Base-by-base conservation (phyloP, 2,888 invertebrate genomes). In the Hypomecis punctinalis region DNA sequence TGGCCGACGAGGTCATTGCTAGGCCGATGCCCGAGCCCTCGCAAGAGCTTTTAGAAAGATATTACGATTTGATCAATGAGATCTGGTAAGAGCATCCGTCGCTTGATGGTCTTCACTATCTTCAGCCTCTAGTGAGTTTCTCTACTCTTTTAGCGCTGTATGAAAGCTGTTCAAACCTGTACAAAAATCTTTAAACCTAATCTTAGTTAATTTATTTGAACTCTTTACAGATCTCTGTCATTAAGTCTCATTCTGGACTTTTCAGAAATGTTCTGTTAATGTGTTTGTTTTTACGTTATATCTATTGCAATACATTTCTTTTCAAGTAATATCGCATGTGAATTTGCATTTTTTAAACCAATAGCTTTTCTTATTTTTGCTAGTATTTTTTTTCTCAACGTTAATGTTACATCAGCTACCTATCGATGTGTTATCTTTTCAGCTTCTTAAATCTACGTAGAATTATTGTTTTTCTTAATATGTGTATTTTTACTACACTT, bases 1-100 rank as follows among this genome's bases (percentile, higher is more conserved):
- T 90, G 55, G 85, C 84, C 68, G 81, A 86, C 64, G 85, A 83
- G 54, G 80, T 77, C 66, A 70, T 81, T 69, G 80, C 83, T 63
- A 78, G 78, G 46, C 88, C 88, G 42, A 82, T 84, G 77, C 90
- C 91, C 23, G 75, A 81, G 66, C 89, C 91, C 23, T 86, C 89
- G 10, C 76, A 78, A 61, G 84, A 90, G 66, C 81, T 90, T 58
- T 70, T 80, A 68, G 81, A 85, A 76, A 80, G 85, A 66, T 91
- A 90, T 85, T 87, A 82, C 80, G 89, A 90, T 82, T 77, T 90
- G 72, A 74, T 90, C 65, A 81, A 82, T 77, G 85, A 85, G 61
- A 73, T 89, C 74, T 89, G 90, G 90, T 91, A 90, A 90, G 90
- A 83, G 60, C 65, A 63, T 67, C 64, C 42, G 60, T 51, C 55